Conservation (phyloP, 1,140 invertebrate genomes). For the Hypsibius dujardini region DNA sequence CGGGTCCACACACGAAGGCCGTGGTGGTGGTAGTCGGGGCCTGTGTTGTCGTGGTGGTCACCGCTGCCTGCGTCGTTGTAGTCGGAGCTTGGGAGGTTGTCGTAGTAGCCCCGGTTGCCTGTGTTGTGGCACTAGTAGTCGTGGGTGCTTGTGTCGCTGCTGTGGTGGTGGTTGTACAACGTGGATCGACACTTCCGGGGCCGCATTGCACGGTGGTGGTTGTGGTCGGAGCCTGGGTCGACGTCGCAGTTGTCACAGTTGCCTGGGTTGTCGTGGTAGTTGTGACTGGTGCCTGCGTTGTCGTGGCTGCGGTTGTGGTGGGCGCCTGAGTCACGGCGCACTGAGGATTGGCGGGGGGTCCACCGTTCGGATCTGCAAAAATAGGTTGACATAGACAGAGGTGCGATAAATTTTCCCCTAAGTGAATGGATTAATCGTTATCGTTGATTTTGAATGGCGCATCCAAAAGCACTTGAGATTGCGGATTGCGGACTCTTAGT, state of each 20-base stretch:
- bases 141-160: background rate
- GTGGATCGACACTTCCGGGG: background rate
- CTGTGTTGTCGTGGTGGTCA: background rate
- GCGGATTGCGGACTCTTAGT: no score
- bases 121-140: background rate
- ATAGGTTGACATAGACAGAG: no score
- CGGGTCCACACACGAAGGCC: background rate
- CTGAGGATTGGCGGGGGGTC: background rate
- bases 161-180: background rate
- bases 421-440: no score
- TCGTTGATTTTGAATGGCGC: no score
- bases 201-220: background rate
- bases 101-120: background rate
- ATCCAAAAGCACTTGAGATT: no score
- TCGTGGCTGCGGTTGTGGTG: background rate
- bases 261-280: no score
- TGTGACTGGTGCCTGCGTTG: no score
- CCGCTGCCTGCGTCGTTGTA: background rate
- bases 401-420: no score
- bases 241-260: background rate
- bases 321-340: background rate
- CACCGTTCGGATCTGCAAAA: background rate
- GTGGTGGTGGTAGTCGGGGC: background rate
- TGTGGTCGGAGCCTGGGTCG: background rate
- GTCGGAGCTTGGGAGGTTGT: background rate